Conservation (phyloP, 2,797 vertebrate species). For the Rhincodon typus region DNA sequence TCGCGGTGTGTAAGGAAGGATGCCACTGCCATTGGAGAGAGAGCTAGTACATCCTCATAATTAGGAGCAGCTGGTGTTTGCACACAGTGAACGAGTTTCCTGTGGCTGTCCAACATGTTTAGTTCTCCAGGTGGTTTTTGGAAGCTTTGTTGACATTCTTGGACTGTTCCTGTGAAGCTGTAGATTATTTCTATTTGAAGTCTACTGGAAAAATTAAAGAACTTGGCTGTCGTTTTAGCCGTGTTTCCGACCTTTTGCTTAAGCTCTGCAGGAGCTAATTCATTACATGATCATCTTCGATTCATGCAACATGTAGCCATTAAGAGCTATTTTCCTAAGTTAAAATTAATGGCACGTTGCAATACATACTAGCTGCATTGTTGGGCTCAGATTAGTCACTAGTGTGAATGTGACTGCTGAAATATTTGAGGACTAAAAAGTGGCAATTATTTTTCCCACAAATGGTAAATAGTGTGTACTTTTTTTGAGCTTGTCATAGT, state of each 20-base stretch:
- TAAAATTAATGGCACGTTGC: not conserved
- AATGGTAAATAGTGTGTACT: not conserved
- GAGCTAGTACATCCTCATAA: slow-evolving; percentile 2
- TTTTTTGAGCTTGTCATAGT: slow-evolving; percentile 47
- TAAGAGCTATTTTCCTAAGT: not conserved
- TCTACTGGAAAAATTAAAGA: not conserved
- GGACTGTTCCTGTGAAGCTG: not conserved
- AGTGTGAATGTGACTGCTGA: not conserved
- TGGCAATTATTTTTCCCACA: not conserved
- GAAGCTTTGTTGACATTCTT: not conserved
- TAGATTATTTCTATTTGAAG: not conserved
- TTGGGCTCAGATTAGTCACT: not conserved
- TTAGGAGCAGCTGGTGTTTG: slow-evolving; percentile 4
- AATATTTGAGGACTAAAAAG: not conserved
- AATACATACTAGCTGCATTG: not conserved
- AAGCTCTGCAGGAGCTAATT: not conserved
- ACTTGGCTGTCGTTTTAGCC: not conserved
- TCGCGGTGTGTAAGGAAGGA: too few relatives aligned
- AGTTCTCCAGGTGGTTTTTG: not conserved
- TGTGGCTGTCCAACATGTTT: not conserved
- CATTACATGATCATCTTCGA: not conserved
- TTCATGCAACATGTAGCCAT: not conserved
- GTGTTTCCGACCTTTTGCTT: not conserved
- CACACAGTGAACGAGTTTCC: not conserved
- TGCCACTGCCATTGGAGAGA: too few relatives aligned